These are phyloP conservation scores for Rhabdornis inornatus DNA, from an alignment of 2,113 vertebrate species.

Conservation along the genomic window DNA sequence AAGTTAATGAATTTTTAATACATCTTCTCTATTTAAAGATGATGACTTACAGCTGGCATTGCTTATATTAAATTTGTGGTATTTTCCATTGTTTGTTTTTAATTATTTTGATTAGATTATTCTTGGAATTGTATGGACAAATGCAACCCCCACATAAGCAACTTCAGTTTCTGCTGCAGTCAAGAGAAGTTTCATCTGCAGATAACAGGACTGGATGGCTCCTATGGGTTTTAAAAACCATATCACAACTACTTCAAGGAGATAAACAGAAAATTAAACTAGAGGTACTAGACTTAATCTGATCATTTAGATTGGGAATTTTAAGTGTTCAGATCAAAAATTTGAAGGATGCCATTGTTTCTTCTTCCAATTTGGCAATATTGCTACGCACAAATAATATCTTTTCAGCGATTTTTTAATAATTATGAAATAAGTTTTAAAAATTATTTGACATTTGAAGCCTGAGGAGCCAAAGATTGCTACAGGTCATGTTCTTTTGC, in stretches of 20 bases:
- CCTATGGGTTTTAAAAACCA: background rate
- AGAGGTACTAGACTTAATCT: background rate
- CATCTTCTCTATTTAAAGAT: conserved; percentile 59
- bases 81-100: conserved; percentile 70
- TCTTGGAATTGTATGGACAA: conserved; percentile 43
- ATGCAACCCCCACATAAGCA: conserved; percentile 43
- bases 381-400: background rate
- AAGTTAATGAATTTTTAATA: conserved; percentile 67
- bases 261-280: background rate
- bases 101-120: conserved; percentile 70
- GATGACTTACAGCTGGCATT: conserved; percentile 63
- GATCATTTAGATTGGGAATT: background rate
- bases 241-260: background rate
- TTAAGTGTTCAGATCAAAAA: background rate
- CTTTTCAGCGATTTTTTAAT: background rate
- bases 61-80: conserved; percentile 69
- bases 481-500: background rate
- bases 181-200: conserved; percentile 6
- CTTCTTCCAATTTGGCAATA: background rate
- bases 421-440: background rate
- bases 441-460: conserved; percentile 67
- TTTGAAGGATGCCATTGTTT: background rate
- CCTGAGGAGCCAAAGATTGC: conserved; percentile 3
- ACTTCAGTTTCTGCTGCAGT: conserved; percentile 26
- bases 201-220: background rate